A percentile compares a stretch with the other conserved stretches of the same genome.
Evolutionary conservation across 2,888 invertebrate genomes (phyloP).

Genomic region (Tiliacea citrago): DNA sequence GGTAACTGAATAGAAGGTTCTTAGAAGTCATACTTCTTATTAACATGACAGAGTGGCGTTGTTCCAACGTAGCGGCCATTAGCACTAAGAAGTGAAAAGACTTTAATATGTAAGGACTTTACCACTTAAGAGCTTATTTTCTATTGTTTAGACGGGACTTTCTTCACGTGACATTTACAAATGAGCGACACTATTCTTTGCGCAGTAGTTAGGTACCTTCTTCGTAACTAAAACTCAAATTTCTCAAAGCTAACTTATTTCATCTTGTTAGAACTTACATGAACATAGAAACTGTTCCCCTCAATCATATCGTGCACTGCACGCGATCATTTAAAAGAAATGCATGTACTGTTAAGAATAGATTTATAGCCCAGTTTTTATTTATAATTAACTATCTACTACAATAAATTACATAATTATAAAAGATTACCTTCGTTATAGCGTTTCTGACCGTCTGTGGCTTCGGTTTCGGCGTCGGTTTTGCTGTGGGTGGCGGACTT

Average conservation of each 20-base stretch:
- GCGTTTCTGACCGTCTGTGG: constrained; percentile 77
- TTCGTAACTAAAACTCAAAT: constrained; percentile 1
- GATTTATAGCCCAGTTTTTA: constrained; percentile 8
- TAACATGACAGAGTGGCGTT: constrained; percentile 60
- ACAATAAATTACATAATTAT: constrained; percentile 7
- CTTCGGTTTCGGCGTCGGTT: constrained; percentile 83
- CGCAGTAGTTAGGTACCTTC: neutral
- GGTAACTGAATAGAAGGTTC: constrained; percentile 22
- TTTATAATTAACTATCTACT: constrained; percentile 12
- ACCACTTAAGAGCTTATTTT: constrained; percentile 41
- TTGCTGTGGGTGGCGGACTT: constrained; percentile 87
- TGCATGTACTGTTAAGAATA: constrained; percentile 7
- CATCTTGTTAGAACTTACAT: neutral
- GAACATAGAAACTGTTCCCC: constrained; percentile 27
- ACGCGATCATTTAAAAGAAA: constrained; percentile 37
- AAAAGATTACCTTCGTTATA: constrained; percentile 81
- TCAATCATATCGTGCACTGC: constrained; percentile 4
- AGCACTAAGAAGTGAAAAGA: constrained; percentile 51
- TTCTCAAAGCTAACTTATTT: constrained; percentile 12
- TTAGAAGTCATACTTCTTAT: constrained; percentile 41
- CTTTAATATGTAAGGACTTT: constrained; percentile 53
- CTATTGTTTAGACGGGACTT: constrained; percentile 32
- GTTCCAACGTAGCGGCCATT: constrained; percentile 43
- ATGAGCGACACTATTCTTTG: constrained; percentile 22
- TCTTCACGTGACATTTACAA: constrained; percentile 42